Base-by-base conservation (phyloP, 2,888 invertebrate species). In the Acanthopleura granulata region DNA sequence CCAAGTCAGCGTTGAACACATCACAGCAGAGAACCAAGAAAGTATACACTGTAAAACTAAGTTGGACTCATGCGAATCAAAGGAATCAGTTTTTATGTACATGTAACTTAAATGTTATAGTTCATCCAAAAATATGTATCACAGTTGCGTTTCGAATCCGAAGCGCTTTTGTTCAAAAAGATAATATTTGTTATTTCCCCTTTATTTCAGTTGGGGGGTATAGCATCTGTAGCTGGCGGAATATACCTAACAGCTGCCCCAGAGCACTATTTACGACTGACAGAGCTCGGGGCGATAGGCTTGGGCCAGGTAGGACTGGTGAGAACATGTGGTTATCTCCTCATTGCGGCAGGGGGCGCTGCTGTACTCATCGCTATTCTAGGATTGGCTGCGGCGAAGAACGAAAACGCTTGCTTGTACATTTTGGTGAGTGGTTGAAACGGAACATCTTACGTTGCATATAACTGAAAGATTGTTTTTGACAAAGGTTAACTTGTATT, bases 281-380 rank as follows among this genome's bases (percentile, higher is more conserved):
- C 66, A 27, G 66, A 66, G 66, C 22, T 66, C 1, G 66, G 66
- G 1, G 29, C 16, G 22, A 27, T 22, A 22, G 66, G 66, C 1
- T 6, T 27, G 29, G 66, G 66, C 6, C 27, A 66, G 29, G 29
- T 66, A 6, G 66, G 66, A 27, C 66, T 66, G 3, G 66, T 66
- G 4, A 22, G 66, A 27, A 66, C 29, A 66, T 22, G 22, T 6
- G 66, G 66, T 18, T 66, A 66, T 27, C 22, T 66, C 29, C 66
- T 66, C 29, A 66, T 66, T 27, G 66, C 66, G 16, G 66, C 66
- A 22, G 66, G 66, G 18, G 66, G 25, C 66, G 25, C 29, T 27
- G 29, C 29, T 6, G 25, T 27, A 15, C 66, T 66, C 16, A 66
- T 66, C 3, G 66, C 25, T 6, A 6, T 15, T 14, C 4, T 66